A percentile compares a stretch with the other conserved stretches of the same genome.
Evolutionary conservation across 2,113 vertebrate genomes (phyloP).

Genomic region (Fulica atra): DNA sequence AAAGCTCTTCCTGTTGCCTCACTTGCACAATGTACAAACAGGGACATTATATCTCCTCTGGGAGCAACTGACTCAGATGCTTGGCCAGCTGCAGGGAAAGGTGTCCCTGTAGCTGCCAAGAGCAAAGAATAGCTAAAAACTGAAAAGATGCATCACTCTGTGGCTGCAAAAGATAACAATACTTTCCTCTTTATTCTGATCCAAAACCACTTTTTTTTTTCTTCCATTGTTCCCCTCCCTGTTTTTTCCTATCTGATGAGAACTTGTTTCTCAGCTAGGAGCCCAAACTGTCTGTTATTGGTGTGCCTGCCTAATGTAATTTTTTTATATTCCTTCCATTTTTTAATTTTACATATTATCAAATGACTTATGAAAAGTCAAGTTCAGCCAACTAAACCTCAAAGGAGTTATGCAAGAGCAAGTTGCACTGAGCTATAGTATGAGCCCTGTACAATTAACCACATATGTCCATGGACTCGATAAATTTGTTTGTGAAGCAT

Average conservation of each 20-base stretch:
- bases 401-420: neutral
- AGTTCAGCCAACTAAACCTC: slow-evolving; percentile 31
- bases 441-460: neutral
- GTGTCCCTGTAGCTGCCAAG: neutral
- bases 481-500: neutral
- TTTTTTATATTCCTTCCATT: neutral
- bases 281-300: neutral
- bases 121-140: neutral
- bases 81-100: slow-evolving; percentile 47
- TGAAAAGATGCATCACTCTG: neutral
- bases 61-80: slow-evolving; percentile 40
- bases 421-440: neutral
- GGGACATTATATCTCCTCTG: neutral
- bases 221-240: slow-evolving; percentile 28
- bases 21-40: neutral
- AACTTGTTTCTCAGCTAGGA: neutral
- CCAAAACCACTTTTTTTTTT: slow-evolving; percentile 25
- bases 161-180: neutral
- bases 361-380: neutral
- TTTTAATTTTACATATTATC: neutral
- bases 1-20: neutral
- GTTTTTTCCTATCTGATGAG: slow-evolving; percentile 44
- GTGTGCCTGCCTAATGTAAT: neutral
- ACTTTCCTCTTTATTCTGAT: neutral
- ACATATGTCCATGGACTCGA: neutral